phyloP scores from a whole-genome alignment of 2,888 invertebrate species.

The Priocnemis perturbator region DNA sequence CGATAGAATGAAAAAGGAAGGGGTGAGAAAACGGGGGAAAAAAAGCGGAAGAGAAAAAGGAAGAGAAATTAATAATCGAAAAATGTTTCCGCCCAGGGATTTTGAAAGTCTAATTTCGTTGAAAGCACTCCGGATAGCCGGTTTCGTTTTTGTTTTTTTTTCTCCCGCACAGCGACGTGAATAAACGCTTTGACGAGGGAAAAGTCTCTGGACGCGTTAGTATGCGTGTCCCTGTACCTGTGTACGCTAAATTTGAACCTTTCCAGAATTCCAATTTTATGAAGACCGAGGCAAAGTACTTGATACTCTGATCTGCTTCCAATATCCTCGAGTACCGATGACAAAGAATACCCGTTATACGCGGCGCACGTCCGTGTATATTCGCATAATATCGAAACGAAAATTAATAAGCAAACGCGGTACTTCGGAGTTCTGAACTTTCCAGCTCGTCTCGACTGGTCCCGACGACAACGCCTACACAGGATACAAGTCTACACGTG shows the following conservation, averaged over 20 bases:
- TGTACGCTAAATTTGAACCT: slow-evolving; percentile 29
- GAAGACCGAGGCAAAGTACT: slow-evolving; percentile 46
- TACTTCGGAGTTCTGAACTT: slow-evolving; percentile 20
- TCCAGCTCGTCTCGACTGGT: slow-evolving; percentile 36
- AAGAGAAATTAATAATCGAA: slow-evolving; percentile 55
- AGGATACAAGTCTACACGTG: neutral
- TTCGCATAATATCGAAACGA: neutral
- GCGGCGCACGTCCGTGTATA: neutral
- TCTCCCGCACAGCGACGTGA: slow-evolving; percentile 16
- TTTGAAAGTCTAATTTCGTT: slow-evolving; percentile 56
- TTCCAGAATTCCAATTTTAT: slow-evolving; percentile 54
- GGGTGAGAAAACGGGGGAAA: neutral
- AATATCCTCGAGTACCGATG: neutral
- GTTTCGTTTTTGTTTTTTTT: slow-evolving; percentile 36
- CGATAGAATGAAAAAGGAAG: too few relatives aligned
- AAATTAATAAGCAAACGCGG: slow-evolving; percentile 37
- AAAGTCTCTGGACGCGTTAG: neutral
- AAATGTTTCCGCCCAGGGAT: slow-evolving; percentile 23
- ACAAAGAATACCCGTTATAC: neutral
- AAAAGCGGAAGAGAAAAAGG: neutral
- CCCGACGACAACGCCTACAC: slow-evolving; percentile 30
- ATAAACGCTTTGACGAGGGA: slow-evolving; percentile 54
- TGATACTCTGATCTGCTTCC: slow-evolving; percentile 15
- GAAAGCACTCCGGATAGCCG: slow-evolving; percentile 48
- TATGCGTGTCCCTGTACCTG: too few relatives aligned